A percentile compares a stretch with the other conserved stretches of the same genome.
Conservation (phyloP, 2,113 vertebrate genomes). For the Clarias macrocephalus region DNA sequence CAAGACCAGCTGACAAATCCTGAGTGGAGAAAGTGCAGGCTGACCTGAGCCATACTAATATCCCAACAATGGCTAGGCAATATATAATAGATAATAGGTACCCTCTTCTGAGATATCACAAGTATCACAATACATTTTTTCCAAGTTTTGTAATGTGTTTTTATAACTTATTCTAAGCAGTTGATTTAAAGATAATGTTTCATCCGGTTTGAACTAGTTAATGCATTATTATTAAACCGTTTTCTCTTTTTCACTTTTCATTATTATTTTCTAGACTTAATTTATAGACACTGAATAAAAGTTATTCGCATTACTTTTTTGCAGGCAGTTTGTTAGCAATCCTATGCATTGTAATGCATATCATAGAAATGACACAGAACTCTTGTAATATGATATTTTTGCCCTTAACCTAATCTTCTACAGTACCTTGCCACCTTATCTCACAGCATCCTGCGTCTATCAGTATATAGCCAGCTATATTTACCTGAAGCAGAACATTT, state of each 20-base stretch:
- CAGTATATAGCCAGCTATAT: not conserved
- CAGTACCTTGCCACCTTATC: not conserved
- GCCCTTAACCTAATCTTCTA: not conserved
- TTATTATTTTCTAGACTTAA: not conserved
- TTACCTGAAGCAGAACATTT: not conserved
- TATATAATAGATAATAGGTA: not conserved
- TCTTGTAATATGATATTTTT: not conserved
- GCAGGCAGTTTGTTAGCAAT: too few relatives aligned
- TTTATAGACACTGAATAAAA: too few relatives aligned
- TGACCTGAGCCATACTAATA: constrained; percentile 16
- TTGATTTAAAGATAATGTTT: not conserved
- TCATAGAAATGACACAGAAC: not conserved
- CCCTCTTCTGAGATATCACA: not conserved
- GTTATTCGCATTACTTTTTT: too few relatives aligned
- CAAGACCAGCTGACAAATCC: constrained; percentile 20
- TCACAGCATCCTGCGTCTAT: not conserved
- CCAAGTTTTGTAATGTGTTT: not conserved
- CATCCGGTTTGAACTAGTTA: not conserved
- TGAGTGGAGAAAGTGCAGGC: constrained; percentile 13
- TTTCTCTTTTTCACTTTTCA: not conserved
- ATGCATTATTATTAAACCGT: not conserved
- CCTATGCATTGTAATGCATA: not conserved
- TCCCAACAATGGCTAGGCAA: not conserved
- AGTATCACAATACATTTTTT: not conserved
- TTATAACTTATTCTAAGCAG: not conserved